phyloP scores from a whole-genome alignment of 2,113 vertebrate species.

The Chloropsis hardwickii region DNA sequence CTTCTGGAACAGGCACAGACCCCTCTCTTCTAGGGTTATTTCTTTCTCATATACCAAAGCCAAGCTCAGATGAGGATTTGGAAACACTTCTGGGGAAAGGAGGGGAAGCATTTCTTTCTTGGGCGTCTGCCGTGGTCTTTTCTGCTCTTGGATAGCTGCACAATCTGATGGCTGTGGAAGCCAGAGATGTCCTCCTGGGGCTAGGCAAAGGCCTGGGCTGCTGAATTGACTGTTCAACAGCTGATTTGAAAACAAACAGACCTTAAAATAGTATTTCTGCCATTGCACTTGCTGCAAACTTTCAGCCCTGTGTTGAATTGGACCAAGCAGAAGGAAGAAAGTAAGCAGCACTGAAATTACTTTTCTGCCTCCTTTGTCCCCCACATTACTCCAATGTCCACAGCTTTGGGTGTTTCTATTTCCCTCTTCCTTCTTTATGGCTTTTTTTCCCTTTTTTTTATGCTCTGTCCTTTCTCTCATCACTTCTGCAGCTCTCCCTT shows the following conservation, averaged over 20 bases:
- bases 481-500: neutral
- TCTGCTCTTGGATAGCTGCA: neutral
- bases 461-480: neutral
- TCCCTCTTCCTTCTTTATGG: neutral
- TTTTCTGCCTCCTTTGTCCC: neutral
- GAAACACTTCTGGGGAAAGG: neutral
- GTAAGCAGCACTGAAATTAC: neutral
- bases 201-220: neutral
- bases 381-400: neutral
- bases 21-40: neutral
- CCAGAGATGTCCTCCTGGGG: conserved; percentile 15
- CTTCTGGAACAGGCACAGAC: neutral
- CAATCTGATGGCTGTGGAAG: neutral
- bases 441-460: neutral
- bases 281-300: neutral
- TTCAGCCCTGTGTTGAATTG: neutral
- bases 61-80: conserved; percentile 14
- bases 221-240: neutral
- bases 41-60: neutral
- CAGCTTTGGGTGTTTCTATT: neutral
- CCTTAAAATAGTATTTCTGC: conserved; percentile 38
- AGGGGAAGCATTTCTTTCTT: neutral
- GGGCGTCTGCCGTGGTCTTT: neutral
- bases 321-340: neutral
- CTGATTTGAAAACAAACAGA: conserved; percentile 21